Conservation (phyloP, 2,113 vertebrate species). For the Rhinoptilus africanus region DNA sequence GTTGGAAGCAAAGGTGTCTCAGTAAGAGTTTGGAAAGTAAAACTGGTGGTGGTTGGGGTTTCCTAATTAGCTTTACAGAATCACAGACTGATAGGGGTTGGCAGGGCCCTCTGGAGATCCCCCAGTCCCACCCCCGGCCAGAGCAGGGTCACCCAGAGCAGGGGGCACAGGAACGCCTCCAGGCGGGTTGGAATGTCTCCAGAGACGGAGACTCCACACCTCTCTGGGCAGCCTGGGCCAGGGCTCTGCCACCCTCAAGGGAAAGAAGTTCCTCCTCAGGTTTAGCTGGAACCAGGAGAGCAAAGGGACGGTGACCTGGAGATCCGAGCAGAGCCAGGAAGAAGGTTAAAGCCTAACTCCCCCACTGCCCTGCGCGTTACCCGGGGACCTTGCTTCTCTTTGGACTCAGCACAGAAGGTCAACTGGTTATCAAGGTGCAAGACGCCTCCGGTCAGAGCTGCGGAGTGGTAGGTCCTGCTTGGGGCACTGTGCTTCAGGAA, state of each 20-base stretch:
- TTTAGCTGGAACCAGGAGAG: neutral
- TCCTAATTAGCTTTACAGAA: neutral
- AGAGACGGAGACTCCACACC: no score
- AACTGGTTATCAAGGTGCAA: neutral
- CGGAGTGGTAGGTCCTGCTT: neutral
- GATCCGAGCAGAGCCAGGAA: neutral
- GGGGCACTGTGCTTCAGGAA: neutral
- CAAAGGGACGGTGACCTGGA: neutral
- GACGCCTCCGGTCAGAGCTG: neutral
- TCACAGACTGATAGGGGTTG: no score
- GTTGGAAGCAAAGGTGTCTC: neutral
- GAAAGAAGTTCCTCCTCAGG: no score
- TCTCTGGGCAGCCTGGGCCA: no score
- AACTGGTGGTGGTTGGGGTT: neutral
- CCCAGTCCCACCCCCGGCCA: no score
- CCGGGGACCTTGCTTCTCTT: neutral
- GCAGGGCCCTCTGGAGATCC: no score
- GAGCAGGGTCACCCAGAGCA: no score
- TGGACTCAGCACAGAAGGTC: neutral
- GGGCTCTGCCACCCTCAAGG: no score
- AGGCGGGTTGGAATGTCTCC: no score
- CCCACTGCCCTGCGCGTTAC: neutral
- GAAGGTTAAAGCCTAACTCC: constrained; percentile 33
- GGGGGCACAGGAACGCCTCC: no score
- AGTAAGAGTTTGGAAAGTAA: neutral